Evolutionary conservation across 1,140 invertebrate species (phyloP).

Genomic region (Popillia japonica): DNA sequence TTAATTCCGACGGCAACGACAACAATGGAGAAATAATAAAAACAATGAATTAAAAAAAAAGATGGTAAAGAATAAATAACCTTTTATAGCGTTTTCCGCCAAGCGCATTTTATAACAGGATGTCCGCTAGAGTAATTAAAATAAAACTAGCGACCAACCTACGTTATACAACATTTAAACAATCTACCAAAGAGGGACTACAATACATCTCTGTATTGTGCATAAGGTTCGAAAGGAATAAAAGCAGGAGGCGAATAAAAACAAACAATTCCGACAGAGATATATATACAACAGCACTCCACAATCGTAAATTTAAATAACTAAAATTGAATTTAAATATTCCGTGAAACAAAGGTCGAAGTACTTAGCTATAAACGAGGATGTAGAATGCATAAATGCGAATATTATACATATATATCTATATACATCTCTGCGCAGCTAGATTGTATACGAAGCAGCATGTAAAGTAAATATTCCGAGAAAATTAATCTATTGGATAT

Average conservation of each 20-base stretch:
- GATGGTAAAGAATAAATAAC: conserved; percentile 6
- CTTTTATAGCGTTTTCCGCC: background rate
- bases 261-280: no score
- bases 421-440: no score
- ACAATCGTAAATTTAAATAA: conserved; percentile 1
- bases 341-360: background rate
- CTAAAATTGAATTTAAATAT: conserved; percentile 8
- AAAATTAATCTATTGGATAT: conserved; percentile 1
- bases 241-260: no score
- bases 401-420: no score
- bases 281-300: no score
- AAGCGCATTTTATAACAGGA: conserved; percentile 1
- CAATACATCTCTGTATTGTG: no score
- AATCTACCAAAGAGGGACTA: no score
- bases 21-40: background rate
- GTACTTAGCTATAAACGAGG: no score
- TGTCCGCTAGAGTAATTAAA: background rate
- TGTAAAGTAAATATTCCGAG: background rate
- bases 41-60: background rate
- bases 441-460: background rate
- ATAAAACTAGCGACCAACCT: background rate
- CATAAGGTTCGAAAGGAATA: no score
- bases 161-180: no score
- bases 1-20: background rate
- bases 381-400: no score